These are phyloP conservation scores for Lithophane leautieri DNA, from an alignment of 2,888 invertebrate species.

Conservation along the genomic window DNA sequence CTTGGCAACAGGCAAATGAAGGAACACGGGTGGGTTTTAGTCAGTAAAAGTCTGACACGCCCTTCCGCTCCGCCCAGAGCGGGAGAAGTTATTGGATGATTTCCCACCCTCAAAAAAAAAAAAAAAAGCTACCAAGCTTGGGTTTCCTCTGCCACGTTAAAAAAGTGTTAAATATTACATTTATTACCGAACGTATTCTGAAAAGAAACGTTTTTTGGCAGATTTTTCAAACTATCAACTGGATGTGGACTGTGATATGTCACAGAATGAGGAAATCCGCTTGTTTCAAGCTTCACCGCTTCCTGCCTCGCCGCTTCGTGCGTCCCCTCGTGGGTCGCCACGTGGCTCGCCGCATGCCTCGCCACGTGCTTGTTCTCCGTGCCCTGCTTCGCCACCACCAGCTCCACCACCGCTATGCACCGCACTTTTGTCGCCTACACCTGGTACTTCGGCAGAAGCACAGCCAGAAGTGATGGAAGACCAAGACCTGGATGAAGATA, in stretches of 20 bases:
- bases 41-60: no score
- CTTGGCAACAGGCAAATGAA: no score
- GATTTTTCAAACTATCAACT: neutral
- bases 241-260: neutral
- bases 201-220: constrained; percentile 9
- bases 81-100: no score
- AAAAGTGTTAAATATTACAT: neutral
- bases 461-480: constrained; percentile 3
- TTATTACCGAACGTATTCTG: constrained; percentile 6
- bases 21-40: no score
- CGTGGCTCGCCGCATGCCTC: neutral
- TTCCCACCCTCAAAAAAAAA: no score
- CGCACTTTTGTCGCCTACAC: neutral
- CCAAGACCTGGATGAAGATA: neutral
- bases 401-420: neutral
- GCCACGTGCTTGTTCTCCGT: neutral
- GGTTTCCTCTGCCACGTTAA: neutral
- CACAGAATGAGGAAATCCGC: neutral
- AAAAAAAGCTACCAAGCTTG: neutral
- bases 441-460: neutral
- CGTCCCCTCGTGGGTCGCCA: no score
- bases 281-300: neutral
- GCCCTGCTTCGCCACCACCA: neutral
- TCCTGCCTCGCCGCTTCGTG: neutral
- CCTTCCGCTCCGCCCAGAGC: no score